Conservation (phyloP, 2,797 vertebrate species). For the Galago senegalensis region DNA sequence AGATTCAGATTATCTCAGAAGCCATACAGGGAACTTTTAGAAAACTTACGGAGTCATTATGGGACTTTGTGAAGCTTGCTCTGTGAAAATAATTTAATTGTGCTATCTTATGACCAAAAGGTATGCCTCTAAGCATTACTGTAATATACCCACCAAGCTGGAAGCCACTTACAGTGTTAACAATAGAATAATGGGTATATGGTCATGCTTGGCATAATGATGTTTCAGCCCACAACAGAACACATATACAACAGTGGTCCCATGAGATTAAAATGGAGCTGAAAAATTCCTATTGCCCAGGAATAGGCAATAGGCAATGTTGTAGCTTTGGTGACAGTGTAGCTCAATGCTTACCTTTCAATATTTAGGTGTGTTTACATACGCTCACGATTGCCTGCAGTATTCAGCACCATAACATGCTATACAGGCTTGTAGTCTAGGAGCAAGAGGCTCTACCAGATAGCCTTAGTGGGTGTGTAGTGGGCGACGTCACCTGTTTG, state of each 20-base stretch:
- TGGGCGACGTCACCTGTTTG: not conserved
- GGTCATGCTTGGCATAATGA: not conserved
- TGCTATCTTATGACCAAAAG: not conserved
- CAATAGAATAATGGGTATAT: not conserved
- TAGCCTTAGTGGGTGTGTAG: not conserved
- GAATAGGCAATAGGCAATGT: no score
- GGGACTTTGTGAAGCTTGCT: not conserved
- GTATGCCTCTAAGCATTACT: not conserved
- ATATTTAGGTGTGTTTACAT: not conserved
- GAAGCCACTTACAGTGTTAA: not conserved
- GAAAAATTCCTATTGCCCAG: not conserved
- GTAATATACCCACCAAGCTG: not conserved
- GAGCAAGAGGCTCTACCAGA: not conserved
- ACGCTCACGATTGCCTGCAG: not conserved
- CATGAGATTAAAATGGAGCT: not conserved
- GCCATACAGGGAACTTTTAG: not conserved
- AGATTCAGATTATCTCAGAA: not conserved
- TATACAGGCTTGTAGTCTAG: not conserved
- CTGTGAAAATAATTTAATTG: conserved; percentile 23
- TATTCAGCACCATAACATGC: not conserved
- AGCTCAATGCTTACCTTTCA: not conserved
- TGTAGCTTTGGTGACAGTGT: not conserved
- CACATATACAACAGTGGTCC: not conserved
- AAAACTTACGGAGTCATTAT: not conserved
- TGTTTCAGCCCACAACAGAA: not conserved